Base-by-base conservation (phyloP, 2,888 invertebrate genomes). In the Drosophila seclusa region DNA sequence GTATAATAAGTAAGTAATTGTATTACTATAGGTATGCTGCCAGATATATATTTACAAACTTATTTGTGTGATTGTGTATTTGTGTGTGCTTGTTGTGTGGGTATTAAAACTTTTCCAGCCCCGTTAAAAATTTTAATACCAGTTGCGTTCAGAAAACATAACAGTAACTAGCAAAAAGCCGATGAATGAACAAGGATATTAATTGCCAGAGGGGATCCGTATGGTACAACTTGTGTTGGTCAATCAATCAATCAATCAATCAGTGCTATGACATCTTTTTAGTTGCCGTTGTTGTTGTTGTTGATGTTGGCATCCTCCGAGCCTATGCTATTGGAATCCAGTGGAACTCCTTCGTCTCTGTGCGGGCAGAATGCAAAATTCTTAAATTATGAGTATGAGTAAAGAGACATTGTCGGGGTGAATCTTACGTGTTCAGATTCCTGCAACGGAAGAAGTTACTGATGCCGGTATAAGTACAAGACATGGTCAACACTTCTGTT, bases 401-500 rank as follows among this genome's bases (percentile, higher is more conserved):
- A 5, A n/a, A 13, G 36, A 13, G 27, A 18, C 18, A 13, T 24
- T 3, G 3, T 16, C 10, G 13, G 2, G 5, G 0, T 24, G 2
- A 13, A 58, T 90, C 92, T 93, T 92, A 94, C 94, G 93, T 92
- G 78, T 93, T 92, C 81, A 93, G 93, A 79, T 92, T 92, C 86
- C 89, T 93, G 91, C 94, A 94, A 78, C 94, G 93, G 82, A 94
- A 94, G 66, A 94, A 92, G 88, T 94, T 94, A 66, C 93, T 92
- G 52, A 94, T 89, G 66, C 94, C 94, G 21, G 94, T 94, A 84
- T 94, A 94, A 66, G 92, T 90, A 79, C 94, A 94, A 16, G 94
- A 87, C 90, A 92, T 89, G 42, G 80, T 79, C 29, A 63, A 29
- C 13, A 63, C 8, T 11, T 48, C 24, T 4, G 36, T 45, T 31